Base-by-base conservation (phyloP, 2,113 vertebrate species). In the Suncus etruscus region DNA sequence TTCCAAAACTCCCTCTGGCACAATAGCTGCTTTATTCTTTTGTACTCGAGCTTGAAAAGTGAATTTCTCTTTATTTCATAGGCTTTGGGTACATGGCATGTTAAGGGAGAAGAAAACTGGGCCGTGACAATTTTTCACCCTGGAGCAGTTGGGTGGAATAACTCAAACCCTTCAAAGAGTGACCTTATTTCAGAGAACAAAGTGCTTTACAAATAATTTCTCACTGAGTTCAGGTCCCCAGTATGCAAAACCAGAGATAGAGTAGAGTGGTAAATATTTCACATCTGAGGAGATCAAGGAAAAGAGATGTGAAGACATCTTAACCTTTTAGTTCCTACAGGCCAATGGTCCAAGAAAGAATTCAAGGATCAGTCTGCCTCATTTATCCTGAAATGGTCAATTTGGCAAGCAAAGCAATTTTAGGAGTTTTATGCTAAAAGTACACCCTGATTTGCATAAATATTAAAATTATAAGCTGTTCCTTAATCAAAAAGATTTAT, bases 41-140 rank as follows among this genome's bases (percentile, higher is more conserved):
- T 91, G 92, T 82, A 58, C 86, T 81, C 78, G 45, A 92, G 68
- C 68, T 91, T 93, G 58, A 93, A 92, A 94, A 90, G 50, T n/a
- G 66, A 74, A 9, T 82, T 85, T 92, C 75, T 94, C 70, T 91
- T 84, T 91, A 79, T 75, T 86, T 48, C n/a, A 0, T 54, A 54
- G 87, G 65, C 51, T 82, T 93, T 95, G 66, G 45, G 78, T 72
- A 14, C 25, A 22, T 1, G 66, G 78, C 51, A 82, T 73, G 61
- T 83, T 70, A 92, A 89, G 51, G 66, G 79, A 77, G 84, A 66
- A 91, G 73, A 83, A 88, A 84, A 32, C 27, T 47, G 74, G 50
- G 65, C n/a, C 3, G 48, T 82, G 74, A 85, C 54, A 63, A n/a
- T 31, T 15, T 48, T 88, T 76, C 61, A 29, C 54, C 45, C 70